Conservation (phyloP, 2,797 vertebrate species). For the Phrynocephalus vlangalii region DNA sequence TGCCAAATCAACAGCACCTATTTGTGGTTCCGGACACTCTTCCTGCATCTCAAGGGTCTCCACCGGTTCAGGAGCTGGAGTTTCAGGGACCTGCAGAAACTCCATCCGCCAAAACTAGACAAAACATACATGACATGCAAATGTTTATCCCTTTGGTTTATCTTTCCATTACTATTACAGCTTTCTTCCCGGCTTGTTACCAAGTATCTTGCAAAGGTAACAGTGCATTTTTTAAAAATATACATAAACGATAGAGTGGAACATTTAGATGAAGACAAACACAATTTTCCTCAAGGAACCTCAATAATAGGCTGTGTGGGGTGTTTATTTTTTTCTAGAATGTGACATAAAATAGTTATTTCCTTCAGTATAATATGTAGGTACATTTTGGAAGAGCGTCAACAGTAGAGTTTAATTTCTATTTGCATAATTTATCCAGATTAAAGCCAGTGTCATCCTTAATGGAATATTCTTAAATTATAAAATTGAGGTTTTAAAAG, state of each 20-base stretch:
- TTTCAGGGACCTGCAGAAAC: conserved; percentile 98
- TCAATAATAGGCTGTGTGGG: too few relatives aligned
- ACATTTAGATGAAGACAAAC: not conserved
- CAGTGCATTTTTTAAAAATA: not conserved
- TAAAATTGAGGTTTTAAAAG: not conserved
- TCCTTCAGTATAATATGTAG: not conserved
- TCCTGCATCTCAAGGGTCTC: conserved; percentile 90
- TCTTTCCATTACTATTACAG: not conserved
- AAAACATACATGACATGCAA: not conserved
- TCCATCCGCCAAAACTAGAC: conserved; percentile 98
- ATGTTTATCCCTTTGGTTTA: not conserved
- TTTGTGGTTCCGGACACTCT: conserved; percentile 90
- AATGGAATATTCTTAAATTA: not conserved
- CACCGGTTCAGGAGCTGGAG: conserved; percentile 90
- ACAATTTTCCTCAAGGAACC: not conserved
- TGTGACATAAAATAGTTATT: not conserved
- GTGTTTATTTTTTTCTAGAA: not conserved
- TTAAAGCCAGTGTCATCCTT: not conserved
- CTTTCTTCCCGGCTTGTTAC: not conserved
- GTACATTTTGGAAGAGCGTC: not conserved
- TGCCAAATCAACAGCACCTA: conserved; percentile 80
- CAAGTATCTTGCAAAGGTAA: not conserved
- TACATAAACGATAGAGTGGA: too few relatives aligned
- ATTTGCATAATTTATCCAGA: not conserved
- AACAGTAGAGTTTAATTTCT: not conserved